phyloP scores from a whole-genome alignment of 2,113 vertebrate genomes.

The Dromas ardeola region DNA sequence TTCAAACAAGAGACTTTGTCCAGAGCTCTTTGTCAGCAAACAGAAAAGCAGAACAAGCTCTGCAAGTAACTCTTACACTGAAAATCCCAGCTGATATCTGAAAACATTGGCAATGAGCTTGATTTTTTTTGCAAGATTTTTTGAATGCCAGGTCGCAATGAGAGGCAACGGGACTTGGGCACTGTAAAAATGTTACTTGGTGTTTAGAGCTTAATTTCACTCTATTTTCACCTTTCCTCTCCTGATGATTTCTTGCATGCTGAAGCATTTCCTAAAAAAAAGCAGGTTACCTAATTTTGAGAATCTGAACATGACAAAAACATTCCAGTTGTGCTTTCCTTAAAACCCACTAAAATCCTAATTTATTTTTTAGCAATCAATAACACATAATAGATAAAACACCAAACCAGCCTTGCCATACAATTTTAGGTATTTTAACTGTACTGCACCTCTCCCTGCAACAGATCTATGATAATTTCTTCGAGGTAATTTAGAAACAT shows the following conservation, averaged over 20 bases:
- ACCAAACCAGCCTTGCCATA: not conserved
- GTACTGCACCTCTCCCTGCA: not conserved
- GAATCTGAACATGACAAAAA: not conserved
- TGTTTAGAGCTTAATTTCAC: not conserved
- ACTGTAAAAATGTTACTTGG: not conserved
- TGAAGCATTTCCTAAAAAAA: not conserved
- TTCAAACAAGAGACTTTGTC: constrained; percentile 5
- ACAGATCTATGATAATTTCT: not conserved
- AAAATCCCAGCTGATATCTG: not conserved
- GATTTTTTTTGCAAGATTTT: not conserved
- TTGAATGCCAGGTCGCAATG: not conserved
- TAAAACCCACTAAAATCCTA: not conserved
- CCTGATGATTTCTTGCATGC: not conserved
- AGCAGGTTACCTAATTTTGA: not conserved
- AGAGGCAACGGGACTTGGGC: not conserved
- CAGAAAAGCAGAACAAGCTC: not conserved
- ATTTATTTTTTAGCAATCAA: not conserved
- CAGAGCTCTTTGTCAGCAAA: not conserved
- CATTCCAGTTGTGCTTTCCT: not conserved
- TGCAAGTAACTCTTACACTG: not conserved
- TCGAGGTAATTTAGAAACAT: not conserved
- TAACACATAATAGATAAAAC: not conserved
- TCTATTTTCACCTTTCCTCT: not conserved
- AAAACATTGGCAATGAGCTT: not conserved
- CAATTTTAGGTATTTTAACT: not conserved